Percentiles rank a stretch among this genome's conserved stretches.
These are phyloP conservation scores for Synaphobranchus kaupii DNA, from an alignment of 2,797 vertebrate genomes.

Conservation along the genomic window DNA sequence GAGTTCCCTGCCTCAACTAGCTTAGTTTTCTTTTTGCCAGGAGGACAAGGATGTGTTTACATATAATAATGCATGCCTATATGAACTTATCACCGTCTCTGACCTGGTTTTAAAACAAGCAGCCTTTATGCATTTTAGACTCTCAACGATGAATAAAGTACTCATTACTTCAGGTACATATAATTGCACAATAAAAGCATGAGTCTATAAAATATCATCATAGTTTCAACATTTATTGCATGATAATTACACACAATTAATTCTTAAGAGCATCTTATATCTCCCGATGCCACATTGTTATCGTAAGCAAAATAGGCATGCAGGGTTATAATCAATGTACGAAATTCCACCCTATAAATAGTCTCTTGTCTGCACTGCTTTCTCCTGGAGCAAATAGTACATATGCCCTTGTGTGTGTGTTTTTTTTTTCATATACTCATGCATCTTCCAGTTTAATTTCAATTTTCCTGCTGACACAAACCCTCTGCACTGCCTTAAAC, in stretches of 20 bases:
- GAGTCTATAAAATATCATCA: too few relatives aligned
- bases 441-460: conserved; percentile 3
- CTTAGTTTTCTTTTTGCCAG: not conserved
- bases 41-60: not conserved
- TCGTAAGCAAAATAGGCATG: not conserved
- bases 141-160: not conserved
- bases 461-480: not conserved
- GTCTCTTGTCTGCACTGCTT: not conserved
- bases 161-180: not conserved
- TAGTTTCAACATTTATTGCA: too few relatives aligned
- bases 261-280: not conserved
- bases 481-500: not conserved
- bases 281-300: not conserved
- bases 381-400: not conserved
- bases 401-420: not conserved
- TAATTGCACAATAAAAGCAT: not conserved
- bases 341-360: not conserved
- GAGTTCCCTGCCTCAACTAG: not conserved
- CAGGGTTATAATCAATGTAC: not conserved
- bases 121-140: not conserved
- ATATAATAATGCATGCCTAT: not conserved
- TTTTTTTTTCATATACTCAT: not conserved
- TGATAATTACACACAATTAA: not conserved
- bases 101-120: not conserved
- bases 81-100: not conserved